Percentiles rank a stretch among this genome's conserved stretches.
phyloP scores from a whole-genome alignment of 2,113 vertebrate species.

The Albula glossodonta region DNA sequence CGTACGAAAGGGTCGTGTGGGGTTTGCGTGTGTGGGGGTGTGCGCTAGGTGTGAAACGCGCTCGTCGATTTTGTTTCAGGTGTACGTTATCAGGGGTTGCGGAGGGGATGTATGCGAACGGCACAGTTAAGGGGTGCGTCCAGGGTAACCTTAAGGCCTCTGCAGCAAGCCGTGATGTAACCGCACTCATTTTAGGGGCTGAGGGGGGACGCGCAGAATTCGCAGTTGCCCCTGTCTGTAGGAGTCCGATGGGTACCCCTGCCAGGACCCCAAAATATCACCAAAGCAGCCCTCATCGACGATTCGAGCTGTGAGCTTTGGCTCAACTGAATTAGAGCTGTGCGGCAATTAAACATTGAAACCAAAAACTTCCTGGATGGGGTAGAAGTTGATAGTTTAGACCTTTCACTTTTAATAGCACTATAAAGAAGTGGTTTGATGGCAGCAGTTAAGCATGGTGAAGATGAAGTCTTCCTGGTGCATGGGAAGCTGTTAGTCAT shows the following conservation, averaged over 20 bases:
- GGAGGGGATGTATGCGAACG: not conserved
- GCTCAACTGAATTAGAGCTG: not conserved
- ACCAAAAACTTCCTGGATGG: not conserved
- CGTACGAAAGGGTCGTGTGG: no score
- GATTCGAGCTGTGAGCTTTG: not conserved
- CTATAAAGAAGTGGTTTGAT: not conserved
- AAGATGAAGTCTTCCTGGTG: not conserved
- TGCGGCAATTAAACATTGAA: not conserved
- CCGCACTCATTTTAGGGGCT: not conserved
- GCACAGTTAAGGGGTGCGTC: not conserved
- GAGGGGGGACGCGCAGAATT: not conserved
- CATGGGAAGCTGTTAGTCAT: not conserved
- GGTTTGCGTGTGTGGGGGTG: not conserved
- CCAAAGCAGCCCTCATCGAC: not conserved
- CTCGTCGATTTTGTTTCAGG: no score
- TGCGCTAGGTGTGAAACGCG: not conserved
- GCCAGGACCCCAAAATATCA: not conserved
- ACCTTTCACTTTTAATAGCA: not conserved
- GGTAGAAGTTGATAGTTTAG: not conserved
- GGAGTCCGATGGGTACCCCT: not conserved
- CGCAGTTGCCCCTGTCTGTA: not conserved
- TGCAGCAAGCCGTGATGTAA: not conserved
- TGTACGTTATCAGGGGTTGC: not conserved
- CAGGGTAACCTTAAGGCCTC: not conserved
- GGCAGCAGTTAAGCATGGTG: not conserved